A percentile compares a stretch with the other conserved stretches of the same genome.
phyloP scores from a whole-genome alignment of 2,113 vertebrate species.

The Caracal caracal region DNA sequence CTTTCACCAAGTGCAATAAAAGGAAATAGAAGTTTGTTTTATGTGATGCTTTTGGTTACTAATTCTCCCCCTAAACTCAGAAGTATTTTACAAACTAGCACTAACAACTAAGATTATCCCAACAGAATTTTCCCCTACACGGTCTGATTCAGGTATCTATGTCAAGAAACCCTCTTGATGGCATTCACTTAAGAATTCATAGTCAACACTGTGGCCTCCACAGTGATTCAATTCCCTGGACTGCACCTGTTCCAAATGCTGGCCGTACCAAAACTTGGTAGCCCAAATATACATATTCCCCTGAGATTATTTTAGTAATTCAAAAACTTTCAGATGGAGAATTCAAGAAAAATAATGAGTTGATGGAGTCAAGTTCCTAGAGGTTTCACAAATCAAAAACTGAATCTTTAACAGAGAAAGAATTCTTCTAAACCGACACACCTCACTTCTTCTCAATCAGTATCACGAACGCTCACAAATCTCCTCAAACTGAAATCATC shows the following conservation, averaged over 20 bases:
- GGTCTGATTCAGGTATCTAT: background rate
- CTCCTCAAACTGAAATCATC: background rate
- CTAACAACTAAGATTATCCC: background rate
- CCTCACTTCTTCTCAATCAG: background rate
- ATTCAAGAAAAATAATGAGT: background rate
- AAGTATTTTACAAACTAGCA: constrained; percentile 56
- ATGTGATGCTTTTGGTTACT: constrained; percentile 61
- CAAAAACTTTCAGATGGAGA: background rate
- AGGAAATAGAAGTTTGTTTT: constrained; percentile 78
- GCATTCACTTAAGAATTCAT: background rate
- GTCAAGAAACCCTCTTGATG: background rate
- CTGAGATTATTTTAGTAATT: background rate
- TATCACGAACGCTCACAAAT: background rate
- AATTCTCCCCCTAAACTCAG: constrained; percentile 44
- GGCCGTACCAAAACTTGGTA: background rate
- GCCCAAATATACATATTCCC: background rate
- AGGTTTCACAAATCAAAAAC: background rate
- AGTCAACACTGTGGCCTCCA: no score
- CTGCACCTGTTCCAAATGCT: background rate
- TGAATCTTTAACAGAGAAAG: background rate
- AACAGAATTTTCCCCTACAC: background rate
- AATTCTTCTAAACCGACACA: background rate
- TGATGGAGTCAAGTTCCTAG: background rate
- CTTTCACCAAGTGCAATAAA: constrained; percentile 74
- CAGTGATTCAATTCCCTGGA: background rate